These are phyloP conservation scores for Bradypus variegatus DNA, from an alignment of 2,797 vertebrate genomes.

Conservation along the genomic window DNA sequence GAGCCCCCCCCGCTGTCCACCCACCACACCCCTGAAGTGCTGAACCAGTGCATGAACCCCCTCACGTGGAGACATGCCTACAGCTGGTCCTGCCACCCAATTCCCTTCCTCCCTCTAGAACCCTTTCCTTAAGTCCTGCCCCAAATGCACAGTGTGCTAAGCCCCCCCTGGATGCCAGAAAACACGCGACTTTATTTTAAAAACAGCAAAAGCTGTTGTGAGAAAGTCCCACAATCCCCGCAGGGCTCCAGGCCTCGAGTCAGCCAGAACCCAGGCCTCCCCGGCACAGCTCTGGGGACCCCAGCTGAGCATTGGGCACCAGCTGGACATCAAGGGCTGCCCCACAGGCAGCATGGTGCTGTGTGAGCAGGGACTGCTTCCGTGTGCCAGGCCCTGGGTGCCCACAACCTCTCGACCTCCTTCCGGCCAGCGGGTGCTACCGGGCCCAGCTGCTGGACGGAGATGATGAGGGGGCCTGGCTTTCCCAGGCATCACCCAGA, in stretches of 20 bases:
- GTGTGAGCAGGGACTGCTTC: too few relatives aligned
- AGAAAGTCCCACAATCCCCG: not conserved
- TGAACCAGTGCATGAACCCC: rapidly evolving
- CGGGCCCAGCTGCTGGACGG: not conserved
- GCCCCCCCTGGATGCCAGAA: not conserved
- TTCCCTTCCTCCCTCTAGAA: not conserved
- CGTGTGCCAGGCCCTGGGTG: not conserved
- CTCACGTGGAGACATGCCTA: not conserved
- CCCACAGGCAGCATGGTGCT: not conserved
- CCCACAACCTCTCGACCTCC: not conserved
- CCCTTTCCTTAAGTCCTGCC: not conserved
- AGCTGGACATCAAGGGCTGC: not conserved
- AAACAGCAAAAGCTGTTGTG: not conserved
- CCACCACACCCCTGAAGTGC: too few relatives aligned
- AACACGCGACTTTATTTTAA: not conserved
- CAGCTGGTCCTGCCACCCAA: too few relatives aligned
- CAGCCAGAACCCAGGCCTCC: not conserved
- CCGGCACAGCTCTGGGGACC: not conserved
- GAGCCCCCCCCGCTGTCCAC: not conserved
- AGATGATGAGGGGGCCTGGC: not conserved
- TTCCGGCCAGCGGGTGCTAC: rapidly evolving
- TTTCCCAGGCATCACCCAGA: not conserved
- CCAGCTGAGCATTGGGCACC: rapidly evolving
- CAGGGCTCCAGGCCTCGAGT: not conserved
- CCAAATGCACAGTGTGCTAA: not conserved